These are phyloP conservation scores for cattle (Bos taurus) DNA, from an alignment of 2,113 vertebrate species.

Conservation along the genomic window DNA sequence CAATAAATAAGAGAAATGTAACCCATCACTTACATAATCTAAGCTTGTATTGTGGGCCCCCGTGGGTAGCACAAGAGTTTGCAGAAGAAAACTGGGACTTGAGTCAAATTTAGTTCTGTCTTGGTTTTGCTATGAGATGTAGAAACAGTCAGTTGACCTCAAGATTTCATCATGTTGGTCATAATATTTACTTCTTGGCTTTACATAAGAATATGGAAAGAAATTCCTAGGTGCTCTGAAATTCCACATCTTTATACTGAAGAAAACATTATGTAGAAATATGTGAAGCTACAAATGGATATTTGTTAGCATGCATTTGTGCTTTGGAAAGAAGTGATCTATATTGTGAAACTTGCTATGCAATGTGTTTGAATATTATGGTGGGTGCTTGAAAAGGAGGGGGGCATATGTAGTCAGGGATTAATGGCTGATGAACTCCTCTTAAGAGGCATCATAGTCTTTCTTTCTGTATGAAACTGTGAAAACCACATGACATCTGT, in stretches of 20 bases:
- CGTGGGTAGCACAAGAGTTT: not conserved
- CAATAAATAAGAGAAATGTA: not conserved
- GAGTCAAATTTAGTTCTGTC: not conserved
- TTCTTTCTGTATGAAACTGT: not conserved
- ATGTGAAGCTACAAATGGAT: not conserved
- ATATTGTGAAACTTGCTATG: not conserved
- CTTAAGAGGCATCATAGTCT: not conserved
- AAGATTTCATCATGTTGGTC: not conserved
- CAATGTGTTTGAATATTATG: not conserved
- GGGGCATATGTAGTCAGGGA: not conserved
- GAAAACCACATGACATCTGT: not conserved
- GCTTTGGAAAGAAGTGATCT: slow-evolving; percentile 1
- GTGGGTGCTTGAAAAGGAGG: not conserved
- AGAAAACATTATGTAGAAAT: not conserved
- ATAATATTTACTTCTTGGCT: not conserved
- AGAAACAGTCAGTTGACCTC: not conserved
- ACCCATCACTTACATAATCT: not conserved
- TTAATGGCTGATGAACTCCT: not conserved
- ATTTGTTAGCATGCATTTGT: not conserved
- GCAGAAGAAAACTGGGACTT: not conserved
- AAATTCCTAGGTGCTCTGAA: not conserved
- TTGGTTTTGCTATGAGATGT: not conserved
- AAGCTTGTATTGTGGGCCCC: not conserved
- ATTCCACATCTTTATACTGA: not conserved
- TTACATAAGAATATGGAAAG: not conserved